These are phyloP conservation scores for Pseudobourletiella spinata DNA, from an alignment of 1,140 invertebrate genomes.

Conservation along the genomic window DNA sequence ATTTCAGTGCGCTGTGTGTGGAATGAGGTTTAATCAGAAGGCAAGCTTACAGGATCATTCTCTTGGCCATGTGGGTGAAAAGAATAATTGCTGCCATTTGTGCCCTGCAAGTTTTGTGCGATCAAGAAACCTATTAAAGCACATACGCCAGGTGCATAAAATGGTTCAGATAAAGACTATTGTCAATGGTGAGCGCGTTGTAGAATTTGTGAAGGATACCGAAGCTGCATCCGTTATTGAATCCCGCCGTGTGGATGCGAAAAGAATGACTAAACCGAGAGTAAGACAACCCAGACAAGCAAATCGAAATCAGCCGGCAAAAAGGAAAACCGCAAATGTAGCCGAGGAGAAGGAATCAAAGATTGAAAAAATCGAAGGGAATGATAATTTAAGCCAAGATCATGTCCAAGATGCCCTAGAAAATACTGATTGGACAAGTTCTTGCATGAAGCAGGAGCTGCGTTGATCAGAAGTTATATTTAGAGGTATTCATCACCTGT, in stretches of 20 bases:
- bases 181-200: not conserved
- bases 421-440: no score
- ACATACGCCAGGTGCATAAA: slow-evolving; percentile 4
- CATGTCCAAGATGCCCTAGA: no score
- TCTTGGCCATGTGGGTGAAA: not conserved
- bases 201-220: not conserved
- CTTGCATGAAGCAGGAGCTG: no score
- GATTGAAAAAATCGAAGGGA: not conserved
- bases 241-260: not conserved
- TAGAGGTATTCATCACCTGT: no score
- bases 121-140: not conserved
- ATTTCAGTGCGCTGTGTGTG: not conserved
- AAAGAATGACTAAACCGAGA: not conserved
- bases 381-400: no score
- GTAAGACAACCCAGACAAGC: not conserved
- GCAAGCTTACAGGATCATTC: not conserved
- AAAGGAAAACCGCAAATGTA: no score
- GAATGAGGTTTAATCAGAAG: slow-evolving; percentile 5
- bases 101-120: slow-evolving; percentile 1
- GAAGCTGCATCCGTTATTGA: not conserved
- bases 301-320: no score
- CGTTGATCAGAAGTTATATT: no score
- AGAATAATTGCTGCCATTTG: slow-evolving; percentile 3
- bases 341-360: not conserved
- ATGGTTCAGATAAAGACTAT: slow-evolving; percentile 1